A percentile compares a stretch with the other conserved stretches of the same genome.
phyloP scores from a whole-genome alignment of 2,113 vertebrate species.

The Rattus norvegicus region GRCr8 NC_086026.1:91780501-91781000 shows the following conservation, averaged over 20 bases:
- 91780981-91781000: background rate
- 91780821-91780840: background rate
- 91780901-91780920: background rate
- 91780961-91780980: background rate
- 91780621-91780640: background rate
- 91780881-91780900: background rate
- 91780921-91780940: background rate
- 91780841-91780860: background rate
- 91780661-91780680: background rate
- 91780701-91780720: background rate
- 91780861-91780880: background rate
- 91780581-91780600: background rate
- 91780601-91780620: background rate
- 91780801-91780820: background rate
- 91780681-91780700: background rate
- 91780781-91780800: background rate
- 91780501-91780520: background rate
- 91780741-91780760: background rate
- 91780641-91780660: background rate
- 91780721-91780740: background rate
- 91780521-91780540: background rate
- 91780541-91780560: background rate
- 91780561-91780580: slow-evolving; percentile 3
- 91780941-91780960: background rate
- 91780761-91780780: background rate